Evolutionary conservation across 1,140 invertebrate species (phyloP), one percentile per base, ranked within the genome.

Genomic region (Zaprionus ornatus): DNA sequence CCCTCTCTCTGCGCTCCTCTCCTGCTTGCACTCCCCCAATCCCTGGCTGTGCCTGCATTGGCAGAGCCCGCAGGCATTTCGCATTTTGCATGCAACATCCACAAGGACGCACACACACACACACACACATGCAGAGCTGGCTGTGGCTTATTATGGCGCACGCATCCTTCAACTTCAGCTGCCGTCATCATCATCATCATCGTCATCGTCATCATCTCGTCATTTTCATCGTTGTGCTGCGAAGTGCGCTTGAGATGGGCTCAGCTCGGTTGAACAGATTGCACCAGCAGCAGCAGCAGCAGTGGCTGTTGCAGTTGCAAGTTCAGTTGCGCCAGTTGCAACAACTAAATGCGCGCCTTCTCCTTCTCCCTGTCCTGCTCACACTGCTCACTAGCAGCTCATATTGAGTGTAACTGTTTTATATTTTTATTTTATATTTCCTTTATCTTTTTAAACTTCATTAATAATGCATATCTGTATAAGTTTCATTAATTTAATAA

Each of bases 161-260:
- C 84, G 84, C 84, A 87, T 87, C 84, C 84, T 87, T 88, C 82
- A 85, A 85, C 82, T 85, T 85, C 80, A 87, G 62, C 84, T 77
- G 52, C 77, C 57, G 21, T 55, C 63, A 21, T 76, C 67, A 27
- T 73, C 48, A 9, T 62, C 50, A 32, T 52, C 37, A 40, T 57
- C 54, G 7, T 59, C 63, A 27, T 76, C 67, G 21, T 74, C 48
- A 13, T 63, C 52, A 40, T 52, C 37, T 59, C 54, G 21, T 64
- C 55, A 54, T 63, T 54, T 48, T 60, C 27, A 37, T 42, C 32
- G 57, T 64, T 55, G 64, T 57, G 56, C 63, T 69, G 57, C 66
- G 56, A 80, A 87, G 83, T 70, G 84, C 69, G 77, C 83, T 87
- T 87, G 66, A 77, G 73, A 60, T 74, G 54, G 59, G 42, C 35